Evolutionary conservation across 2,113 vertebrate genomes (phyloP).

Genomic region (Climacteris rufus): DNA sequence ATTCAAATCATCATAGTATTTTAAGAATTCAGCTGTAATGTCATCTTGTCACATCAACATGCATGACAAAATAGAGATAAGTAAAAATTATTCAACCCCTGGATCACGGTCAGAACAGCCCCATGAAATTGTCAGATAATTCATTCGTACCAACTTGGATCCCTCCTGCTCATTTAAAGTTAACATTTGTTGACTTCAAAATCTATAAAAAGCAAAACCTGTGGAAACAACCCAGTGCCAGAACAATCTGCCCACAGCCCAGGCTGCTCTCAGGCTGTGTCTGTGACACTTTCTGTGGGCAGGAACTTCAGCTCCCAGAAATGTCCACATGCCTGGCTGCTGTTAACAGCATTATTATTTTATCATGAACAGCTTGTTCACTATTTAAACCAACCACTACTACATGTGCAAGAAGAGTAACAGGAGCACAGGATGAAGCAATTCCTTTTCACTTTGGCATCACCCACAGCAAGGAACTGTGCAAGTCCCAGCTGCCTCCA

Average conservation of each 20-base stretch:
- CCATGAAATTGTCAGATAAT: background rate
- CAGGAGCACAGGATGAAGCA: background rate
- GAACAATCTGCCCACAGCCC: background rate
- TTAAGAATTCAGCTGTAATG: constrained; percentile 7
- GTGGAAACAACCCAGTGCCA: background rate
- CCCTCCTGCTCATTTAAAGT: background rate
- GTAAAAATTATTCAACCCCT: background rate
- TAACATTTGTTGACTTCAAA: background rate
- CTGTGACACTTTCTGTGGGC: background rate
- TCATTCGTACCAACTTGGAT: background rate
- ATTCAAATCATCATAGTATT: background rate
- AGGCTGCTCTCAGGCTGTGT: background rate
- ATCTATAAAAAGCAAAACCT: background rate
- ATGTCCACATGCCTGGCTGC: background rate
- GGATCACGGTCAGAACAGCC: background rate
- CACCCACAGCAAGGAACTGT: background rate
- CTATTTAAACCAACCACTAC: background rate
- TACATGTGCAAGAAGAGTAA: background rate
- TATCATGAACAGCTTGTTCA: background rate
- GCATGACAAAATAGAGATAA: background rate
- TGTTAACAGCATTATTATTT: background rate
- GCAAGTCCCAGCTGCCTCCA: background rate
- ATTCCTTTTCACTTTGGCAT: background rate
- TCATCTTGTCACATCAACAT: background rate
- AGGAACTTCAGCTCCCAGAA: background rate